Evolutionary conservation across 2,797 vertebrate genomes (phyloP).

Genomic region (Phrynocephalus forsythii): DNA sequence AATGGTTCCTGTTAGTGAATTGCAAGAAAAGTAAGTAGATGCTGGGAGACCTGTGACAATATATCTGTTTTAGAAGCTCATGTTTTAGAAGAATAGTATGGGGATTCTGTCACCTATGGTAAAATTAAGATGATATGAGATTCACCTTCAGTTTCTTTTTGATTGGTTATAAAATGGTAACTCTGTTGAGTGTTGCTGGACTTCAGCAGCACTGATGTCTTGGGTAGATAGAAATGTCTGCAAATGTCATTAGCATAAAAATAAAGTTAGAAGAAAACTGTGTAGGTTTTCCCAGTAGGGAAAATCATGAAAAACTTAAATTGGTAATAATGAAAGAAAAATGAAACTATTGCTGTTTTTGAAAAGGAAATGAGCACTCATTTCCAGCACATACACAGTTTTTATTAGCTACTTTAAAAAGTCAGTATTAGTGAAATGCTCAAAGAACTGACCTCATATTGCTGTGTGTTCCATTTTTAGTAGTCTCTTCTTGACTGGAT

Average conservation of each 20-base stretch:
- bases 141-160: not conserved
- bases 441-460: not conserved
- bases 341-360: not conserved
- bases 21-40: not conserved
- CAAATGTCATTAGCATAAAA: not conserved
- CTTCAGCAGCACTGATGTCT: not conserved
- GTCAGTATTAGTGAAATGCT: not conserved
- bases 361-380: not conserved
- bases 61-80: not conserved
- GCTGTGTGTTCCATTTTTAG: not conserved
- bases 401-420: not conserved
- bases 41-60: not conserved
- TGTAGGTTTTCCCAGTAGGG: not conserved
- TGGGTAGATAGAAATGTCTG: not conserved
- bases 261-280: not conserved
- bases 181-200: not conserved
- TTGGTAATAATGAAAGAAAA: not conserved
- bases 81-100: not conserved
- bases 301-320: not conserved
- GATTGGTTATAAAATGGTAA: not conserved
- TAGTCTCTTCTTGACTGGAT: not conserved
- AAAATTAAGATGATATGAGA: not conserved
- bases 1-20: not conserved
- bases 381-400: not conserved
- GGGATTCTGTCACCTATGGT: not conserved